phyloP scores from a whole-genome alignment of 2,113 vertebrate genomes.

The Microtus montanus region DNA sequence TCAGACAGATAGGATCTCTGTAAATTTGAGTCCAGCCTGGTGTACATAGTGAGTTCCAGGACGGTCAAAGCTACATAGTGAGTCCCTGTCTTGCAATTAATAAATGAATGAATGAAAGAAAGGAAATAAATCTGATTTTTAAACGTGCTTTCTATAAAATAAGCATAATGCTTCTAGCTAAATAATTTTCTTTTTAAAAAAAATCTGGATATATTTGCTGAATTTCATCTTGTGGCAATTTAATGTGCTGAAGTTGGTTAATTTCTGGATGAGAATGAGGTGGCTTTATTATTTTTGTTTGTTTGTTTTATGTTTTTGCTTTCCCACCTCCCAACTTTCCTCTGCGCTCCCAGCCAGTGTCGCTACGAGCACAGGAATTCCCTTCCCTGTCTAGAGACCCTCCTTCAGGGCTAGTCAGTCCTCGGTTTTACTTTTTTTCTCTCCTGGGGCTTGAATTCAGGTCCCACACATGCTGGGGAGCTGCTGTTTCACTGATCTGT shows the following conservation, averaged over 20 bases:
- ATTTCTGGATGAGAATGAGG: background rate
- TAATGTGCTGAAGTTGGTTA: background rate
- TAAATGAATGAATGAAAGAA: background rate
- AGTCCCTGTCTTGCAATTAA: background rate
- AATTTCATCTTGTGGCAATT: background rate
- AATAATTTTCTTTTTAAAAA: background rate
- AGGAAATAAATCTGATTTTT: background rate
- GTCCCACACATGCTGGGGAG: background rate
- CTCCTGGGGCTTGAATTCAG: background rate
- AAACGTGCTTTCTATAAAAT: background rate
- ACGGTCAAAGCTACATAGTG: background rate
- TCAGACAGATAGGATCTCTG: background rate
- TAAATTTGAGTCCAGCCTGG: background rate
- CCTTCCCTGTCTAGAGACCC: background rate
- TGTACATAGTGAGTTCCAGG: background rate
- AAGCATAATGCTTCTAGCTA: background rate
- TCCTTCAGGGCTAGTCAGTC: background rate
- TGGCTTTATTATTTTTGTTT: background rate
- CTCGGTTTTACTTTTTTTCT: background rate
- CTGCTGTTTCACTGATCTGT: background rate
- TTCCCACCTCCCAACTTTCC: background rate
- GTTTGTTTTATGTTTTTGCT: background rate
- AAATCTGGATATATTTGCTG: slow-evolving; percentile 18
- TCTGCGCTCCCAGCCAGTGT: background rate
- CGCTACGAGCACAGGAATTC: background rate